Evolutionary conservation across 2,113 vertebrate species (phyloP), one percentile per base, ranked within the genome.

Genomic region (Aptenodytes patagonicus): DNA sequence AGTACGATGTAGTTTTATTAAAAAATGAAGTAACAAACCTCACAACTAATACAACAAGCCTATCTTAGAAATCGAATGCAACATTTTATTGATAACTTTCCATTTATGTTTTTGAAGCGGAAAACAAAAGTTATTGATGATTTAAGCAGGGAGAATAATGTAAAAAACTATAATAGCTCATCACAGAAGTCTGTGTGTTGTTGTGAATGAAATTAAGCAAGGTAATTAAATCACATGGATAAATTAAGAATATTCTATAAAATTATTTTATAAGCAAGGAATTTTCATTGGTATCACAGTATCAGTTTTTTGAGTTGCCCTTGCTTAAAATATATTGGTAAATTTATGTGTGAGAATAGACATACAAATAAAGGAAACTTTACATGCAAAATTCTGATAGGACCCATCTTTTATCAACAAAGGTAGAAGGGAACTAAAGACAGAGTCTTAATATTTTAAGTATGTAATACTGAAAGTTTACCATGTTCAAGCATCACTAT

Each of bases 181-280:
- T 87, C 58, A 89, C 17, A 76, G 12, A 91, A 88, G 44, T 96
- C 66, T 76, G 52, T 90, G 18, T 72, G 77, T 6, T 40, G 5
- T 49, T 77, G 42, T 87, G 55, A 91, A 54, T 62, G 76, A 88
- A 85, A 31, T 88, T 76, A 95, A 93, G 66, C 46, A 94, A 96
- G 25, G 25, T 79, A 80, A 70, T 71, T 64, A 44, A 73, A 89
- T 82, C 49, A 32, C 5, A 12, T 34, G 6, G 14, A 75, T 87
- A 47, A 87, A 83, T 55, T 31, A 81, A 77, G 60, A 92, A 90
- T 78, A 84, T 89, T 79, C 58, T 60, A 18, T 40, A 71, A 71
- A 90, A 80, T 62, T 75, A 32, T 77, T 80, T 75, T 69, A 80
- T 52, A 83, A 55, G 19, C 29, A 75, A 62, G 51, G 55, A 83